Percentiles rank a stretch among this genome's conserved stretches.
These are phyloP conservation scores for Sardina pilchardus DNA, from an alignment of 2,113 vertebrate species.

Conservation along the genomic window DNA sequence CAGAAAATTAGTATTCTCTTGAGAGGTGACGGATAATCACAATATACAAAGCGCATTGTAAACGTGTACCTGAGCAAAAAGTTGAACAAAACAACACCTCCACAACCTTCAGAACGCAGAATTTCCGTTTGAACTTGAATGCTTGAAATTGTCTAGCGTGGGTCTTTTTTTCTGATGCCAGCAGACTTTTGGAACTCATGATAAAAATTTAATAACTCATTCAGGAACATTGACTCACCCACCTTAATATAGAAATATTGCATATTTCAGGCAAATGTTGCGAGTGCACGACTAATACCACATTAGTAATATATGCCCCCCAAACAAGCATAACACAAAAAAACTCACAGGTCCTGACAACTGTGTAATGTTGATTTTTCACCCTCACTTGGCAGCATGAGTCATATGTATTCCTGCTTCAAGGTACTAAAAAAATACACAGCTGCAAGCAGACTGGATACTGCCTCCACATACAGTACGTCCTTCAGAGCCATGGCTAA, in stretches of 20 bases:
- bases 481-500: background rate
- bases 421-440: background rate
- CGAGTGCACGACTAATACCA: background rate
- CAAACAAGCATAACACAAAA: background rate
- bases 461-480: background rate
- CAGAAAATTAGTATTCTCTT: conserved; percentile 55
- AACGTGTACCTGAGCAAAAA: conserved; percentile 26
- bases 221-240: background rate
- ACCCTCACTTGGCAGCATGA: background rate
- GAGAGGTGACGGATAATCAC: conserved; percentile 48
- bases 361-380: background rate
- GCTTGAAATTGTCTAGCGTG: background rate
- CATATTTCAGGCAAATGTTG: background rate
- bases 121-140: background rate
- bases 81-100: conserved; percentile 25
- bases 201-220: background rate
- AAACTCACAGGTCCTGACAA: background rate
- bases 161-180: background rate
- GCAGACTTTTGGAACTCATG: background rate
- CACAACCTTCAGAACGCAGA: background rate
- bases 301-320: background rate
- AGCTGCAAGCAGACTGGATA: background rate
- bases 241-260: background rate
- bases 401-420: background rate
- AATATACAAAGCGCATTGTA: conserved; percentile 28